A percentile compares a stretch with the other conserved stretches of the same genome.
phyloP scores from a whole-genome alignment of 2,797 vertebrate species.

The Pseudomugil tenellus region DNA sequence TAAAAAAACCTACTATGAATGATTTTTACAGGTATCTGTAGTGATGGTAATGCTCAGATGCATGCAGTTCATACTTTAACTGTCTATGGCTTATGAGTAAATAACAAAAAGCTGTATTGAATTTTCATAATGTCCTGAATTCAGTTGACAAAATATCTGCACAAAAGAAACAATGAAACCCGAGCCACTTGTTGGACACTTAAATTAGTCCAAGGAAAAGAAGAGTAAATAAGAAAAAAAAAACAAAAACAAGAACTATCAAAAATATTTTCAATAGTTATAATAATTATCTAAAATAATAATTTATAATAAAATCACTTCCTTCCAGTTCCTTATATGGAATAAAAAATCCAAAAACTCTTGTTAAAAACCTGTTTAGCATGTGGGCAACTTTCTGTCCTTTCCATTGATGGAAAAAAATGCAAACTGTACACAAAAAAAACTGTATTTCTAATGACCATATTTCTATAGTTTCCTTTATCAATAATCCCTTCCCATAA shows the following conservation, averaged over 20 bases:
- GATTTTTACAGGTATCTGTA: neutral
- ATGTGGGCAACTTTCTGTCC: neutral
- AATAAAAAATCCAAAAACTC: neutral
- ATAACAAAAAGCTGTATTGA: neutral
- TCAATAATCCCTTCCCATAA: neutral
- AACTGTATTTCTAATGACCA: neutral
- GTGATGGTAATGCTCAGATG: neutral
- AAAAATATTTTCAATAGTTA: neutral
- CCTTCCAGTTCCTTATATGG: too few relatives aligned
- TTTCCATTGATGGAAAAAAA: neutral
- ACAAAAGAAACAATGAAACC: neutral
- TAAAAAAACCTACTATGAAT: neutral
- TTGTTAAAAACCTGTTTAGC: neutral
- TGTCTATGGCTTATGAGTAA: neutral
- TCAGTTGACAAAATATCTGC: neutral
- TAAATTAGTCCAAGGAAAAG: neutral
- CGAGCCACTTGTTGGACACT: slow-evolving; percentile 18
- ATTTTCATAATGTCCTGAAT: neutral
- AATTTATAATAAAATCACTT: too few relatives aligned
- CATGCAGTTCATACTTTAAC: neutral
- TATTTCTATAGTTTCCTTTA: neutral
- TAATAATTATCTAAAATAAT: neutral
- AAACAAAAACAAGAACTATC: neutral
- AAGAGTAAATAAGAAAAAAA: neutral
- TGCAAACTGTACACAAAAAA: neutral